Conservation (phyloP, 2,888 invertebrate species). For the Hemicrepidius hirtus region DNA sequence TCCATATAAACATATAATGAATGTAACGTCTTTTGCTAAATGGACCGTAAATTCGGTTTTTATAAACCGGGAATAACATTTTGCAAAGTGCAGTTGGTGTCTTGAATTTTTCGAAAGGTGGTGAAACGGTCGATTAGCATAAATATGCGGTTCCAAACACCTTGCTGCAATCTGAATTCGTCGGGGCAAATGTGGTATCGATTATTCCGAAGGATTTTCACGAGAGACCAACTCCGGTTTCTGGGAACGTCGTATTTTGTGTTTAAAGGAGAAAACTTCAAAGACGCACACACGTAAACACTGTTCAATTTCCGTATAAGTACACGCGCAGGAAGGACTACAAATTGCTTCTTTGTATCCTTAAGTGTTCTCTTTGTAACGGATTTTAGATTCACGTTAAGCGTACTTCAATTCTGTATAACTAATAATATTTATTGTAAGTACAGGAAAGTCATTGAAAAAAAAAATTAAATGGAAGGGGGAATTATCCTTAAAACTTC, state of each 20-base stretch:
- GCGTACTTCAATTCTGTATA: constrained; percentile 25
- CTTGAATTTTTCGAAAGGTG: constrained; percentile 32
- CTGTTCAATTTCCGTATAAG: constrained; percentile 60
- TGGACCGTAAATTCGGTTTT: constrained; percentile 11
- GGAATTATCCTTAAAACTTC: too few relatives aligned
- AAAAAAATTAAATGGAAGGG: too few relatives aligned
- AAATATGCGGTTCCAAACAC: constrained; percentile 62
- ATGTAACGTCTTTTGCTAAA: neutral
- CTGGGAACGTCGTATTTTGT: constrained; percentile 54
- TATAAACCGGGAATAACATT: constrained; percentile 1
- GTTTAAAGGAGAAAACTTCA: constrained; percentile 56
- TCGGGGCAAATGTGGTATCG: constrained; percentile 58
- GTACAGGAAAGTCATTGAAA: too few relatives aligned
- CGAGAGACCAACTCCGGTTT: constrained; percentile 50
- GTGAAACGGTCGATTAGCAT: constrained; percentile 60
- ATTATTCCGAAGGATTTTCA: constrained; percentile 61
- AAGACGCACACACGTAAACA: constrained; percentile 54
- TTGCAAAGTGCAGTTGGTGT: constrained; percentile 1
- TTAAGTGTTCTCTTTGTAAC: constrained; percentile 40
- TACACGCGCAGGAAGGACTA: constrained; percentile 59
- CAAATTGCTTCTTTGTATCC: constrained; percentile 60
- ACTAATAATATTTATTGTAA: constrained; percentile 21
- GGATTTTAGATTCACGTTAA: constrained; percentile 48
- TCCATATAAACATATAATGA: neutral
- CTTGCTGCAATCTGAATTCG: constrained; percentile 59